Conservation (phyloP, 2,113 vertebrate species). For the Chascanopsetta lugubris region DNA sequence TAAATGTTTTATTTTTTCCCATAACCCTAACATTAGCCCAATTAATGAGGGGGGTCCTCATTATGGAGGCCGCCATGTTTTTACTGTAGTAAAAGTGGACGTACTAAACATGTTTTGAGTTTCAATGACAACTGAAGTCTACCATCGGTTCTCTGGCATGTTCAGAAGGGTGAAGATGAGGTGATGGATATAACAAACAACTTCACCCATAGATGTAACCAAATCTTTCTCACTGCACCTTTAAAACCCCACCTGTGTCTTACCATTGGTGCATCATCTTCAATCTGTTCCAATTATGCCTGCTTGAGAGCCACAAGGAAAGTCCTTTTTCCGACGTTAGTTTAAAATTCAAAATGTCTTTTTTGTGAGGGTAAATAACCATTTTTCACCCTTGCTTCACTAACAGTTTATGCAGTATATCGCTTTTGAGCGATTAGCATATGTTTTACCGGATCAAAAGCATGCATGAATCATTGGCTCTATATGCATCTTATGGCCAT, state of each 20-base stretch:
- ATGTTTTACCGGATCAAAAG: constrained; percentile 50
- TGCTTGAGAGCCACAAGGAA: not conserved
- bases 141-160: too few relatives aligned
- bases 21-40: too few relatives aligned
- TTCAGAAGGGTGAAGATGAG: too few relatives aligned
- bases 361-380: constrained; percentile 4
- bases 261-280: not conserved
- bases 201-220: too few relatives aligned
- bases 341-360: not conserved
- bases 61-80: too few relatives aligned
- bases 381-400: constrained; percentile 1
- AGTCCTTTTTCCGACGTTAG: not conserved
- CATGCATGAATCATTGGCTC: constrained; percentile 42
- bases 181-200: too few relatives aligned
- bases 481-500: constrained; percentile 15
- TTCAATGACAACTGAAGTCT: too few relatives aligned
- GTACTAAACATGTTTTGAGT: too few relatives aligned
- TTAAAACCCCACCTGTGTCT: not conserved
- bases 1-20: too few relatives aligned
- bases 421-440: constrained; percentile 49
- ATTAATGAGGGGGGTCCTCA: too few relatives aligned
- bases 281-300: not conserved
- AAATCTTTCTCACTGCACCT: too few relatives aligned
- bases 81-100: too few relatives aligned
- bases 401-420: constrained; percentile 2